Base-by-base conservation (phyloP, 92 coral and sea anemone genomes). In the Phenganax stokvisi region DNA sequence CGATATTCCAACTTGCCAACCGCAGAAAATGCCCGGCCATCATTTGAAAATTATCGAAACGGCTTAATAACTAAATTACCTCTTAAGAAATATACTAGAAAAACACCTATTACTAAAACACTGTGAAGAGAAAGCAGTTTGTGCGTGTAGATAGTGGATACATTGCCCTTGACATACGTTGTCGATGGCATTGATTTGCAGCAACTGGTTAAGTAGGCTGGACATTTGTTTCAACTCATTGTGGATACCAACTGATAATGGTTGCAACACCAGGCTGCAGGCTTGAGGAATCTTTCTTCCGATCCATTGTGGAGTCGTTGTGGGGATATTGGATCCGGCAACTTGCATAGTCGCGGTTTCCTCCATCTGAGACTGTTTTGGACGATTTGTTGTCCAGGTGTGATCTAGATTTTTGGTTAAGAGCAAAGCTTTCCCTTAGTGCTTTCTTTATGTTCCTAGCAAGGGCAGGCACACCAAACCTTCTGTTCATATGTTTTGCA, bases 391-490 rank as follows among this genome's bases (percentile, higher is more conserved):
- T 15, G 6, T 15, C 17, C 17, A 4, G 65, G 12, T 59, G 65
- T 5, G 13, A 12, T 16, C 17, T 15, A 5, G 65, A 3, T 5
- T 59, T 59, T 59, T 59, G 6, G 13, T 15, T 59, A 15, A 5
- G 8, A 5, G 17, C 65, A 10, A 59, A 59, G 17, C 12, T 15
- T 27, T 9, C 6, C 12, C 65, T 28, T 20, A 74, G 15, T 29
- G 31, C 59, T 5, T n/a, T 74, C 12, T 74, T 74, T 4, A 56
- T 74, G 59, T 74, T 74, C 54, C 31, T 66, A 10, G 83, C 85
- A 6, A 56, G 73, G 20, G 65, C 27, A 3, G 82, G 85, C 2
- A 83, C 58, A 37, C 85, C 85, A n/a, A n/a, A n/a, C n/a, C n/a
- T n/a, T n/a, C n/a, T n/a, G n/a, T n/a, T n/a, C n/a, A n/a, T n/a